Evolutionary conservation across 1,140 invertebrate genomes (phyloP), one percentile per base, ranked within the genome.

Genomic region (Listronotus bonariensis): DNA sequence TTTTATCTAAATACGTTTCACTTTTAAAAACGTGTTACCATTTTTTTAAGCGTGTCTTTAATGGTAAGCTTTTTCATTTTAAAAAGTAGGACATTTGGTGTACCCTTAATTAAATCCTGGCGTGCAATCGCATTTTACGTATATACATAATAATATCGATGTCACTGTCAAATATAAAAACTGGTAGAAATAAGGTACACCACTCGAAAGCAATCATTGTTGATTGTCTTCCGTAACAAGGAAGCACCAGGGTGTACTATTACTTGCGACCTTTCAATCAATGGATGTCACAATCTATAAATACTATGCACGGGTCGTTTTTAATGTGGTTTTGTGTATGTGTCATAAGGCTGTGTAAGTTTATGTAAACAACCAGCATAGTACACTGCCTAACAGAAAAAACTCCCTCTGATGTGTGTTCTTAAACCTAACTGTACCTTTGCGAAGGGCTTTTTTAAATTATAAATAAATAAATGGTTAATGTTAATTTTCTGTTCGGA

Each of bases 281-380:
- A 49, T 70, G 48, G 67, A 70, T 72, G 70, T 74, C 61, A 68
- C 68, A 73, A 73, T 69, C 67, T 74, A 72, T 72, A 65, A 61
- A 68, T 63, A 58, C 26, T 72, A 72, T 73, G 69, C 73, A 76
- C 72, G 45, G 69, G 71, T 73, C 73, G 67, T 69, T 74, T 61
- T 76, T 68, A 74, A 70, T 74, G 76, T 77, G 73, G 71, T 77
- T 65, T 73, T 77, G 72, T 78, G 75, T 78, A 75, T 65, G 76
- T 77, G 74, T 77, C 72, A 74, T 73, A 78, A 77, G 77, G 77
- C 77, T 78, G 76, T 78, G 75, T 77, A 77, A 73, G 71, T 76
- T 77, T 74, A 60, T 65, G 52, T 72, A 70, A 69, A 62, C 68
- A 72, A 69, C 46, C 69, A 73, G 67, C 67, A 62, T 59, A 57